Evolutionary conservation across 2,888 invertebrate genomes (phyloP).

Genomic region (Chalcosyrphus nemorum): DNA sequence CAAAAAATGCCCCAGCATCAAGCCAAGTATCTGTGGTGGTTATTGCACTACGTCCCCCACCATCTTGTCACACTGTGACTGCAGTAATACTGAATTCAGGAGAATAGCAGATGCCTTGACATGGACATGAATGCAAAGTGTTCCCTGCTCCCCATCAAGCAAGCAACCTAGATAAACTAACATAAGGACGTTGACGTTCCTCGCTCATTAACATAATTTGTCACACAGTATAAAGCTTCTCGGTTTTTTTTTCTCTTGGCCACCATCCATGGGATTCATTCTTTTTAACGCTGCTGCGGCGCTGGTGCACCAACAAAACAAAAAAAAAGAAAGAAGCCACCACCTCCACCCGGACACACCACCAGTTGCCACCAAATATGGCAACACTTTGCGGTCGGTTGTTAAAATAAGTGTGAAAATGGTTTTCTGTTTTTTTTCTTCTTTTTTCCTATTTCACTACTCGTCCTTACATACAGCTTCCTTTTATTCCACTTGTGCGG

Average conservation of each 20-base stretch:
- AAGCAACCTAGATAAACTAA: slow-evolving; percentile 66
- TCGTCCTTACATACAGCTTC: neutral
- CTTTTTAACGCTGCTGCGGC: slow-evolving; percentile 24
- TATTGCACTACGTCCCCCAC: slow-evolving; percentile 37
- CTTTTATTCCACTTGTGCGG: slow-evolving; percentile 35
- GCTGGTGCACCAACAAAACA: too few species aligned
- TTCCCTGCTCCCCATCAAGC: slow-evolving; percentile 45
- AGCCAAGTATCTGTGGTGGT: slow-evolving; percentile 38
- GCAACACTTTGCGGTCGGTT: slow-evolving; percentile 75
- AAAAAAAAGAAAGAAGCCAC: too few species aligned
- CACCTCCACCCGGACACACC: slow-evolving; percentile 29
- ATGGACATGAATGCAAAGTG: slow-evolving; percentile 71
- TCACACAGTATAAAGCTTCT: slow-evolving; percentile 68
- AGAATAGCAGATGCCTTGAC: slow-evolving; percentile 72
- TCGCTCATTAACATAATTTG: slow-evolving; percentile 73
- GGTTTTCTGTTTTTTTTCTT: slow-evolving; percentile 76
- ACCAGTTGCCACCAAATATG: slow-evolving; percentile 68
- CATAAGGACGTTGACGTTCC: slow-evolving; percentile 72
- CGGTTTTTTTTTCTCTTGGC: slow-evolving; percentile 43
- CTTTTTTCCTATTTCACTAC: slow-evolving; percentile 59
- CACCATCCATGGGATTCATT: slow-evolving; percentile 45
- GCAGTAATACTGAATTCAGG: slow-evolving; percentile 55
- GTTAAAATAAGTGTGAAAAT: slow-evolving; percentile 80
- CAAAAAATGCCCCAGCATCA: slow-evolving; percentile 58
- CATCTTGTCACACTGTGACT: slow-evolving; percentile 18